Base-by-base conservation (phyloP, 2,113 vertebrate genomes). In the Paramisgurnus dabryanus region DNA sequence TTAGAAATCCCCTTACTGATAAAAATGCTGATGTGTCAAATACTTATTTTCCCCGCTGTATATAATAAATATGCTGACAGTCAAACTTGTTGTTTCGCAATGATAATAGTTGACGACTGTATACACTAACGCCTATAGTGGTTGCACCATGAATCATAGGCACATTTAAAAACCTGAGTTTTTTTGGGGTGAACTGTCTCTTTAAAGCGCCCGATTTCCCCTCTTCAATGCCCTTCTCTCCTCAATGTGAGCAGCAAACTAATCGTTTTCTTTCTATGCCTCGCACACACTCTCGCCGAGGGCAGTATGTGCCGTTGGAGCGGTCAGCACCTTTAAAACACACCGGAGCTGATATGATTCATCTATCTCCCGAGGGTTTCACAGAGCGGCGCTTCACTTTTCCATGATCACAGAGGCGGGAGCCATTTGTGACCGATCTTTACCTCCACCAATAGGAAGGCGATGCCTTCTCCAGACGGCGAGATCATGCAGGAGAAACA, bases 251-350 rank as follows among this genome's bases (percentile, higher is more conserved):
- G 58, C 58, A 49, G 72, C 72, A 43, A 64, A 22, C 57, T 77
- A 64, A 73, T 66, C 72, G 60, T 15, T 67, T 17, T 47, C 49
- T 76, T 47, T 71, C 67, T 49, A 6, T 27, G 34, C 61, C 57
- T 50, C 64, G 41, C 65, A 70, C 65, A 76, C 72, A 66, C 82
- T 47, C 69, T 40, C 6, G 66, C 84, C 53, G 53, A 79, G 79
- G 79, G 84, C 67, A 50, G 57, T 79, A 57, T 79, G 81, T 39
- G 58, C 49, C 76, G 73, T 63, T 79, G 64, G 77, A 72, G 57
- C 72, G 76, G 79, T 85, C 81, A 85, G 81, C 81, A 85, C 79
- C 81, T 83, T 85, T 83, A 83, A 83, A 81, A 81, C 84, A 80
- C 78, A 82, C 74, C 47, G 69, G 55, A 68, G 57, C 81, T 39